phyloP scores from a whole-genome alignment of 1,140 invertebrate species.

The Pteromalus puparum region DNA sequence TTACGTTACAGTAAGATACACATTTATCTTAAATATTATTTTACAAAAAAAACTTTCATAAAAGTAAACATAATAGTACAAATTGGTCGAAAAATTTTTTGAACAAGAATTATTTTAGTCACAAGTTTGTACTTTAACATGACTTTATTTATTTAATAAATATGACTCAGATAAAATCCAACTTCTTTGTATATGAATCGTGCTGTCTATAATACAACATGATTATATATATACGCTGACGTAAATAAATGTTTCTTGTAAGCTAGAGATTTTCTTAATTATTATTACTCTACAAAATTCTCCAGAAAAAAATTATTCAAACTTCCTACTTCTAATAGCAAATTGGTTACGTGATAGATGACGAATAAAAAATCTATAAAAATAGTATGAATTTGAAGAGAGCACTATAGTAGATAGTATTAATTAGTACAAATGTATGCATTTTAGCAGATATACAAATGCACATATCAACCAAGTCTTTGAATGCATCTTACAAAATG shows the following conservation, averaged over 20 bases:
- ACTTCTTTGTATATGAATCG: slow-evolving; percentile 7
- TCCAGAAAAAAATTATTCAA: slow-evolving; percentile 11
- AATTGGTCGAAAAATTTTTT: slow-evolving; percentile 27
- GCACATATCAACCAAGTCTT: slow-evolving; percentile 41
- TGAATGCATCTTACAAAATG: slow-evolving; percentile 33
- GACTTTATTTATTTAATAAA: slow-evolving; percentile 39
- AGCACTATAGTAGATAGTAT: slow-evolving; percentile 27
- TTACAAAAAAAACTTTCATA: slow-evolving; percentile 48
- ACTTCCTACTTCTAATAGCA: not conserved
- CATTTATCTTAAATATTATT: slow-evolving; percentile 47
- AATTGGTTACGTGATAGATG: slow-evolving; percentile 5
- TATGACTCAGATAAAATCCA: slow-evolving; percentile 37
- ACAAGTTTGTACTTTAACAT: slow-evolving; percentile 46
- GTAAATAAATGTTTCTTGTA: not conserved
- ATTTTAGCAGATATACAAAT: slow-evolving; percentile 22
- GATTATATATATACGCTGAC: not conserved
- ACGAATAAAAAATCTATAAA: slow-evolving; percentile 52
- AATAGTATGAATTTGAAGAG: slow-evolving; percentile 50
- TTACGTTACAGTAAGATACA: slow-evolving; percentile 44
- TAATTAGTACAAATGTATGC: slow-evolving; percentile 9
- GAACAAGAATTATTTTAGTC: slow-evolving; percentile 23
- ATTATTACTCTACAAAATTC: slow-evolving; percentile 28
- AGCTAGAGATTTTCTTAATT: not conserved
- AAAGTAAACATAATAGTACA: slow-evolving; percentile 27
- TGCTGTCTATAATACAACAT: slow-evolving; percentile 37